Base-by-base conservation (phyloP, 2,888 invertebrate genomes). In the Euzophera pinguis region DNA sequence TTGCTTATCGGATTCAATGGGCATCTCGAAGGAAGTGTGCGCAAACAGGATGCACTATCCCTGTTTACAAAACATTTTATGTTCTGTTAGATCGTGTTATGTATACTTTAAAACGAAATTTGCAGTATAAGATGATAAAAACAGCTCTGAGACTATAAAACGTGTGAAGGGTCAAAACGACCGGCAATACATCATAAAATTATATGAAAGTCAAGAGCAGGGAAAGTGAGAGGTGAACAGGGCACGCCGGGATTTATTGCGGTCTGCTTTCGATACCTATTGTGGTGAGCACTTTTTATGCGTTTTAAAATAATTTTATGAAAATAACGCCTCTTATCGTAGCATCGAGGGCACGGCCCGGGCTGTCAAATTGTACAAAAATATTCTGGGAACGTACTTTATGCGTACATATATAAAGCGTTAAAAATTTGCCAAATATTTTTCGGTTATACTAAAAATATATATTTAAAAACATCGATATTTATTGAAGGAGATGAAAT, bases 161-260 rank as follows among this genome's bases (percentile, higher is more conserved):
- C 75, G 81, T 82, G 81, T 79, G 86, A 84, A 84, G 88, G 88
- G 88, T 88, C 89, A 88, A 75, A 83, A 79, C 76, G 81, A 75
- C 73, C 80, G 73, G 61, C 84, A 73, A 88, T 89, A 89, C 81
- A 90, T 90, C 89, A 88, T 87, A 85, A 88, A 88, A 87, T 89
- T 88, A 90, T 85, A 88, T 89, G 82, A 90, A 89, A 89, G 88
- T 88, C 90, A 86, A 88, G 84, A 80, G 82, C 82, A 82, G 85
- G 77, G 81, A 77, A 81, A 81, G 83, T 80, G 83, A 77, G 81
- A 85, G 85, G 84, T 83, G 87, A 84, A 78, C 78, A 75, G 77
- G 78, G 75, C 77, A 71, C 71, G 56, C 65, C 62, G 55, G 71
- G 80, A 89, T 89, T 89, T 90, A 90, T 89, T 75, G 80, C 82